Evolutionary conservation across 2,113 vertebrate genomes (phyloP).

Genomic region (Emydura subglobosa): DNA sequence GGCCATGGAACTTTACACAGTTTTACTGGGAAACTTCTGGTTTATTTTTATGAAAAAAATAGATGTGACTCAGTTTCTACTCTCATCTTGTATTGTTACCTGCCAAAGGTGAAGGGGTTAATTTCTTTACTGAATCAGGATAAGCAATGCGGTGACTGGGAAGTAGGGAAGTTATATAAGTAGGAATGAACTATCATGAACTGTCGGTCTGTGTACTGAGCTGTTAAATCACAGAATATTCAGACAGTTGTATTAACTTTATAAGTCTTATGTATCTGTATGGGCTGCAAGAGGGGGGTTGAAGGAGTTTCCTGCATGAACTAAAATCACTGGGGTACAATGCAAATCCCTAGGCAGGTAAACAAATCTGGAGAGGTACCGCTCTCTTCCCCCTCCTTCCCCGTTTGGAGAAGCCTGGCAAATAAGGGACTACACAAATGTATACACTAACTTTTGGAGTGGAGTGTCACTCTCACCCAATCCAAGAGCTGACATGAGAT

Average conservation of each 20-base stretch:
- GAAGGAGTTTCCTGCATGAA: not conserved
- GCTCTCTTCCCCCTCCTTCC: not conserved
- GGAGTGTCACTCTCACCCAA: not conserved
- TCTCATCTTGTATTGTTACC: not conserved
- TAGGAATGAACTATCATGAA: not conserved
- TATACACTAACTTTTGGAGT: not conserved
- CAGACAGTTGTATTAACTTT: not conserved
- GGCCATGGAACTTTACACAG: not conserved
- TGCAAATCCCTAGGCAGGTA: not conserved
- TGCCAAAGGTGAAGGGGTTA: not conserved
- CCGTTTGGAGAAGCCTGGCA: not conserved
- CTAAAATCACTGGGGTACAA: not conserved
- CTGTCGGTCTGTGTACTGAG: not conserved
- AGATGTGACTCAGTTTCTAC: not conserved
- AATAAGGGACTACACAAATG: not conserved
- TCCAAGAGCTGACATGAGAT: not conserved
- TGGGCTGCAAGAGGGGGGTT: not conserved
- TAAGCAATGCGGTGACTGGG: not conserved
- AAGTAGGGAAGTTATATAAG: not conserved
- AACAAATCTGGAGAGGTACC: not conserved
- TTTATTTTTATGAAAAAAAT: not conserved
- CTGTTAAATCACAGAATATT: not conserved
- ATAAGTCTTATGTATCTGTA: not conserved
- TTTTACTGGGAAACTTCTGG: not conserved
- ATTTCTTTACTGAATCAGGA: not conserved